Percentiles rank a stretch among this genome's conserved stretches.
Conservation (phyloP, 1,140 invertebrate species). For the Mactra quadrangularis region DNA sequence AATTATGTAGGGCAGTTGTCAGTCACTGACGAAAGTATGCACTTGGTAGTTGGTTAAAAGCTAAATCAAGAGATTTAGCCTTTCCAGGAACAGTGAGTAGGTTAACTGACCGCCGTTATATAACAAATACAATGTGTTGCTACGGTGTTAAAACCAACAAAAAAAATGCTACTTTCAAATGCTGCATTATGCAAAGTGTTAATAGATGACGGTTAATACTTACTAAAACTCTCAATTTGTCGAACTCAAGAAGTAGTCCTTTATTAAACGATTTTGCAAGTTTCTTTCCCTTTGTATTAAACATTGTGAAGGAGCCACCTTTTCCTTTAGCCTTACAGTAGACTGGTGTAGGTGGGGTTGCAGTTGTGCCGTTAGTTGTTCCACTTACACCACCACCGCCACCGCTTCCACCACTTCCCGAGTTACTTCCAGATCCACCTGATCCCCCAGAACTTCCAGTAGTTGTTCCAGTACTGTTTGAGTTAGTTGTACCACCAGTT, state of each 20-base stretch:
- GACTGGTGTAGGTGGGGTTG: constrained; percentile 3
- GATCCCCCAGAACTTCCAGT: not conserved
- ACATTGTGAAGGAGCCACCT: constrained; percentile 38
- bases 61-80: no score
- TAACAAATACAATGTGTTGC: no score
- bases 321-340: constrained; percentile 28
- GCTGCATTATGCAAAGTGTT: no score
- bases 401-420: not conserved
- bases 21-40: no score
- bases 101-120: no score
- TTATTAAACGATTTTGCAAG: constrained; percentile 27
- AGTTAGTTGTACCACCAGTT: not conserved
- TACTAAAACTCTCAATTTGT: constrained; percentile 50
- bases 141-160: no score
- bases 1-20: no score
- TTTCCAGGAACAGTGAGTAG: no score
- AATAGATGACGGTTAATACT: constrained; percentile 13
- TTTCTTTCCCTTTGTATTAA: constrained; percentile 40
- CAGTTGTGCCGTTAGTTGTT: not conserved
- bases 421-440: not conserved
- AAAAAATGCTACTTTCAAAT: no score
- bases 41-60: no score
- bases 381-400: not conserved
- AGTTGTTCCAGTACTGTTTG: not conserved
- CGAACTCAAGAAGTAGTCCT: constrained; percentile 38